Evolutionary conservation across 2,888 invertebrate genomes (phyloP).

Genomic region (Pammene fasciana): DNA sequence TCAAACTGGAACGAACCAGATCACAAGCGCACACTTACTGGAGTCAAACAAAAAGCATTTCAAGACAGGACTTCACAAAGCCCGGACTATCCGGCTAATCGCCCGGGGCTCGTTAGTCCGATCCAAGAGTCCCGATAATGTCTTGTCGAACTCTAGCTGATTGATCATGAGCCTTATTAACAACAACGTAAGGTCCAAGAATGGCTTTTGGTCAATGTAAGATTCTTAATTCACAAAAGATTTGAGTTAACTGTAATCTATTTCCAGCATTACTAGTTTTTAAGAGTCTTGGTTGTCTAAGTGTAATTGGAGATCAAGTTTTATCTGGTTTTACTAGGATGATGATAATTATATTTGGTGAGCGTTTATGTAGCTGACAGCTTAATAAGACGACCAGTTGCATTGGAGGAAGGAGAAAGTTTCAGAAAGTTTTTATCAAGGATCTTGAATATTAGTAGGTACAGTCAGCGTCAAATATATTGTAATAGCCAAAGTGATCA

Average conservation of each 20-base stretch:
- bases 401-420: constrained; percentile 8
- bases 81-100: constrained; percentile 24
- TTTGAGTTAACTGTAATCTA: background rate
- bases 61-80: constrained; percentile 14
- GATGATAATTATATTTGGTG: background rate
- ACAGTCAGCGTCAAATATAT: too few species aligned
- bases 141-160: background rate
- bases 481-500: too few species aligned
- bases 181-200: too few species aligned
- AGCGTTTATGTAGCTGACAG: background rate
- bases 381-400: constrained; percentile 21
- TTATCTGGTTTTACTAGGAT: background rate
- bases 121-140: constrained; percentile 17
- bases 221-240: background rate
- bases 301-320: background rate
- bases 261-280: background rate
- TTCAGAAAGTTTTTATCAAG: background rate
- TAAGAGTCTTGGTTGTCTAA: background rate
- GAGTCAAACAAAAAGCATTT: constrained; percentile 22
- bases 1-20: constrained; percentile 3
- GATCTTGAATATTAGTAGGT: background rate
- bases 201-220: background rate
- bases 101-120: constrained; percentile 17
- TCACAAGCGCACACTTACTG: constrained; percentile 2
- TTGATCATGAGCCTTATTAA: too few species aligned